A percentile compares a stretch with the other conserved stretches of the same genome.
Conservation (phyloP, 2,797 vertebrate genomes). For the Scarus forsteni region DNA sequence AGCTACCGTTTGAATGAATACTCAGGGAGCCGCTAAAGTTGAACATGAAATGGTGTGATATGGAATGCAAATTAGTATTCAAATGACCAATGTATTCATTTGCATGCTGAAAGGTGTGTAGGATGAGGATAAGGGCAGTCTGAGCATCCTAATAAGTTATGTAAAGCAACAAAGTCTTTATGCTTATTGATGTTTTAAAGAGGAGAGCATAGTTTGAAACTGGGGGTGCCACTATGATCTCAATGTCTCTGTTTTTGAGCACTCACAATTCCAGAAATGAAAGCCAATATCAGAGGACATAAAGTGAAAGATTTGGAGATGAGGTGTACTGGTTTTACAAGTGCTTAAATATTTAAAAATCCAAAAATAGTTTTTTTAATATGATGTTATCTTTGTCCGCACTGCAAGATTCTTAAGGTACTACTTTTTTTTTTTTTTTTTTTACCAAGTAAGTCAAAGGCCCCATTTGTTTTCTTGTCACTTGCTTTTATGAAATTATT, state of each 20-base stretch:
- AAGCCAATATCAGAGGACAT: conserved; percentile 7
- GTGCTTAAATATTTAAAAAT: too few relatives aligned
- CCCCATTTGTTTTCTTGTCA: conserved; percentile 13
- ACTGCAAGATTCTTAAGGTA: neutral
- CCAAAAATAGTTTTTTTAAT: too few relatives aligned
- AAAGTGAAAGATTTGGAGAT: conserved; percentile 24
- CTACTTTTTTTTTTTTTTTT: neutral
- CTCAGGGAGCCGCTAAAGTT: conserved; percentile 75
- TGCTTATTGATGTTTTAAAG: conserved; percentile 79
- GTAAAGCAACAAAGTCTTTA: conserved; percentile 75
- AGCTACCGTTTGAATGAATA: conserved; percentile 79
- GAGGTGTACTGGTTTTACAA: neutral
- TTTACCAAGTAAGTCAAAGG: neutral
- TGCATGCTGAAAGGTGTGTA: conserved; percentile 73
- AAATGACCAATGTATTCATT: conserved; percentile 84
- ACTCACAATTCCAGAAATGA: conserved; percentile 33
- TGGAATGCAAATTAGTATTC: conserved; percentile 85
- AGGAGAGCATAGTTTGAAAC: conserved; percentile 67
- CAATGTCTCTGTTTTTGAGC: conserved; percentile 31
- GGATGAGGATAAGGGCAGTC: conserved; percentile 48
- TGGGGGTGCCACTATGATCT: conserved; percentile 61
- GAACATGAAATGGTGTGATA: conserved; percentile 77
- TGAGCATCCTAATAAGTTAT: conserved; percentile 74
- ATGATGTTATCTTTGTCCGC: neutral
- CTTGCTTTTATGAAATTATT: conserved; percentile 30